A percentile compares a stretch with the other conserved stretches of the same genome.
These are phyloP conservation scores for Hippocampus barbouri DNA, from an alignment of 2,113 vertebrate genomes.

Conservation along the genomic window DNA sequence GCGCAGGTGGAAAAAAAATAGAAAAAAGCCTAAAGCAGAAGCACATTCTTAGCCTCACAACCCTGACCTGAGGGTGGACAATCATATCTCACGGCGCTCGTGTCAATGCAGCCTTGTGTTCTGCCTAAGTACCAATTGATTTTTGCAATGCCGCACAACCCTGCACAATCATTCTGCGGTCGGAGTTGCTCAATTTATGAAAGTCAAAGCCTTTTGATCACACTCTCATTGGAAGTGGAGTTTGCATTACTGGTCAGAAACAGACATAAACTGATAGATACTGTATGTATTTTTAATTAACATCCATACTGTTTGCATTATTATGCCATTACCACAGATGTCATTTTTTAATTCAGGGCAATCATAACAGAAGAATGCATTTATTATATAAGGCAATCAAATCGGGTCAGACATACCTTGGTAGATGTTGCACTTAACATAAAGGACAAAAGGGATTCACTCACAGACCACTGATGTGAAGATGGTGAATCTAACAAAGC, in stretches of 20 bases:
- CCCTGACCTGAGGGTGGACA: constrained; percentile 37
- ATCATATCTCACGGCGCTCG: constrained; percentile 46
- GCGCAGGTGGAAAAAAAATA: not conserved
- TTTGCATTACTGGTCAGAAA: not conserved
- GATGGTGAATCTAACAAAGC: constrained; percentile 42
- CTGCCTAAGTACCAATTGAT: constrained; percentile 60
- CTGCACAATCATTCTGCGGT: constrained; percentile 32
- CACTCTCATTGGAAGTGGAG: not conserved
- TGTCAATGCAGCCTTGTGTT: constrained; percentile 55
- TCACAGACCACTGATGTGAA: constrained; percentile 32
- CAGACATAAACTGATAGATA: not conserved
- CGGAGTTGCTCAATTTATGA: constrained; percentile 39
- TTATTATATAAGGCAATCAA: constrained; percentile 13
- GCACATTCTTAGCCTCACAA: constrained; percentile 10
- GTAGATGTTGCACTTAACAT: constrained; percentile 27
- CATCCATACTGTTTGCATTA: not conserved
- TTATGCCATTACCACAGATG: not conserved
- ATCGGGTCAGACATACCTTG: constrained; percentile 20
- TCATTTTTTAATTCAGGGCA: constrained; percentile 3
- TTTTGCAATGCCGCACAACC: constrained; percentile 48
- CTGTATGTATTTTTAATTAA: not conserved
- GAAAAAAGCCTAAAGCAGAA: constrained; percentile 17
- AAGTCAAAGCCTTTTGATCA: constrained; percentile 34
- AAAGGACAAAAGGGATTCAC: constrained; percentile 36
- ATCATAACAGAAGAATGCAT: constrained; percentile 12